Conservation (phyloP, 2,888 invertebrate species). For the Tethea ocularis region DNA sequence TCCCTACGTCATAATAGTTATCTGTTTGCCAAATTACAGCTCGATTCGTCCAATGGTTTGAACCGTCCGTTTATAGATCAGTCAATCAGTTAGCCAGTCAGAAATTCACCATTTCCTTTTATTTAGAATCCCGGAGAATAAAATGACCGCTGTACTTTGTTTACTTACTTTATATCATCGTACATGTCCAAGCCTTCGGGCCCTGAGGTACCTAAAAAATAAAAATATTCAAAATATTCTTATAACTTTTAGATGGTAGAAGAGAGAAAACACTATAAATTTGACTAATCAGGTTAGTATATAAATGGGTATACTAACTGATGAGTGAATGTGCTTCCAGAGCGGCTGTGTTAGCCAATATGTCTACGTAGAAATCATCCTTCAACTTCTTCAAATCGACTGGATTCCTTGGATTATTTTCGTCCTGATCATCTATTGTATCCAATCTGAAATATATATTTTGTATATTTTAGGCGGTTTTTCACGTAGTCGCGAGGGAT, state of each 20-base stretch:
- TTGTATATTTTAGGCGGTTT: neutral
- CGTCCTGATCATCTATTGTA: conserved; percentile 55
- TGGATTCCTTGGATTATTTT: conserved; percentile 25
- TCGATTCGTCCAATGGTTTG: too few species aligned
- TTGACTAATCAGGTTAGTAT: too few species aligned
- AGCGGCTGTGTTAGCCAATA: conserved; percentile 64
- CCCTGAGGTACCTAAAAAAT: conserved; percentile 47
- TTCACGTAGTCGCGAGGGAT: neutral
- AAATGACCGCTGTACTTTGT: neutral
- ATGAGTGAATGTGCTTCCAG: conserved; percentile 61
- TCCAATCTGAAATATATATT: conserved; percentile 52
- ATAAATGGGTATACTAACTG: conserved; percentile 39
- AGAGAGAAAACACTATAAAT: too few species aligned
- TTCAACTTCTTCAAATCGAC: conserved; percentile 63
- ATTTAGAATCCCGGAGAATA: too few species aligned
- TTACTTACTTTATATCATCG: conserved; percentile 56
- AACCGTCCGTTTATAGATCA: too few species aligned
- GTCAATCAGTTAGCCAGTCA: too few species aligned
- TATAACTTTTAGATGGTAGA: too few species aligned
- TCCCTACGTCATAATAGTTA: too few species aligned
- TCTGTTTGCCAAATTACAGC: too few species aligned
- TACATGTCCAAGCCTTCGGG: conserved; percentile 59
- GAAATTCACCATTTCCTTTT: too few species aligned
- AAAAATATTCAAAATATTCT: neutral
- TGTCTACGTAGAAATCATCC: conserved; percentile 73